A percentile compares a stretch with the other conserved stretches of the same genome.
These are phyloP conservation scores for Macrobrachium rosenbergii DNA, from an alignment of 1,140 invertebrate species.

Conservation along the genomic window DNA sequence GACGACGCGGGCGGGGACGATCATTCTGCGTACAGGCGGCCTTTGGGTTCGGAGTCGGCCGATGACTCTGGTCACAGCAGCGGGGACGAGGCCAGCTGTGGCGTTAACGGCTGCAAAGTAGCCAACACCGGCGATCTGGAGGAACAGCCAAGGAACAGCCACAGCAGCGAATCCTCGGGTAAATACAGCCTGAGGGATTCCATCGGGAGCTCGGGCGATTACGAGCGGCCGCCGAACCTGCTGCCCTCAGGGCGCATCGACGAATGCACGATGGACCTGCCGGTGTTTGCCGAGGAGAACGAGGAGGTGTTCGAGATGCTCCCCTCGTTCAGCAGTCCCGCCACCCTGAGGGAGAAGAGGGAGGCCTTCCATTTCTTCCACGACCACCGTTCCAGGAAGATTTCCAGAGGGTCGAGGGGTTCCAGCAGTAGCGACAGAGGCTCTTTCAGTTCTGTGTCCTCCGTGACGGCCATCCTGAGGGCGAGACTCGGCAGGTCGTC, in stretches of 20 bases:
- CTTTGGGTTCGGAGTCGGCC: not conserved
- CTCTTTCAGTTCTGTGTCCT: slow-evolving; percentile 42
- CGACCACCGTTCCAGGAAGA: slow-evolving; percentile 18
- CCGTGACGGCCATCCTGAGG: slow-evolving; percentile 34
- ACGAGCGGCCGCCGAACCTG: not conserved
- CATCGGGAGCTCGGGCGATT: slow-evolving; percentile 35
- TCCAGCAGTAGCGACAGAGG: slow-evolving; percentile 53
- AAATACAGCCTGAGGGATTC: slow-evolving; percentile 52
- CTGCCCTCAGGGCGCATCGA: not conserved
- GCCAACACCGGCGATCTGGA: not conserved
- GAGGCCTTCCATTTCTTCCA: too few relatives aligned
- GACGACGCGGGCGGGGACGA: too few relatives aligned
- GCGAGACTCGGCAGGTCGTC: slow-evolving; percentile 42
- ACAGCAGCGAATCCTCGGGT: slow-evolving; percentile 58
- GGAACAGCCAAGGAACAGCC: slow-evolving; percentile 18
- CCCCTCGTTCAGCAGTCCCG: not conserved
- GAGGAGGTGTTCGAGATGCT: not conserved
- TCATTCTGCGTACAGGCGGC: not conserved
- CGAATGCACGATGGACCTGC: slow-evolving; percentile 19
- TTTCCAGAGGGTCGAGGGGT: slow-evolving; percentile 34
- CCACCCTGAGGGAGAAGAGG: not conserved
- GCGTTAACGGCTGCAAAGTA: not conserved
- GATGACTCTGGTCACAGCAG: slow-evolving; percentile 50
- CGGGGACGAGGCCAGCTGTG: slow-evolving; percentile 47
- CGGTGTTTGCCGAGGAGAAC: slow-evolving; percentile 39